Evolutionary conservation across 1,140 invertebrate genomes (phyloP).

Genomic region (Leptonema lineaticorne): DNA sequence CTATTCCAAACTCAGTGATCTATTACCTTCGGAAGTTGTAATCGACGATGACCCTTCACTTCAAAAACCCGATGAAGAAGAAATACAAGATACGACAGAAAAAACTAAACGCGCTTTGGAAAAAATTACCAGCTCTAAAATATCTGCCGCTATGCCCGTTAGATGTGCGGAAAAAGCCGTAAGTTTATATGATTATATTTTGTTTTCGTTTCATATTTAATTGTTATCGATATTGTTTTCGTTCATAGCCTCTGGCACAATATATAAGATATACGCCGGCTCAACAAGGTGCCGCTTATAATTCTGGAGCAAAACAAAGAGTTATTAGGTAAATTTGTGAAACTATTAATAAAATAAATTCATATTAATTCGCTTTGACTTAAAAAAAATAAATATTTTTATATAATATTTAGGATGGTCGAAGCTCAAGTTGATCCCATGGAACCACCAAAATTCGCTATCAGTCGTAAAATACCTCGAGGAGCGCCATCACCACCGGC

Average conservation of each 20-base stretch:
- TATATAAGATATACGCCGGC: slow-evolving; percentile 98
- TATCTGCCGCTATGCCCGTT: slow-evolving; percentile 92
- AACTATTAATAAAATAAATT: not conserved
- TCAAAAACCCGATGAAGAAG: slow-evolving; percentile 83
- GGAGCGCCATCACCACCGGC: slow-evolving; percentile 98
- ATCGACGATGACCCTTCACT: slow-evolving; percentile 88
- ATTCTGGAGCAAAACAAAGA: slow-evolving; percentile 96
- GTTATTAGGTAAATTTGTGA: slow-evolving; percentile 72
- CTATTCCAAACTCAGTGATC: slow-evolving; percentile 92
- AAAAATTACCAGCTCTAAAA: slow-evolving; percentile 85
- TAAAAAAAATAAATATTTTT: slow-evolving; percentile 9
- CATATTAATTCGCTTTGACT: not conserved
- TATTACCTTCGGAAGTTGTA: slow-evolving; percentile 90
- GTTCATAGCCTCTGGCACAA: slow-evolving; percentile 76
- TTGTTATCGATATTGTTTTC: slow-evolving; percentile 1
- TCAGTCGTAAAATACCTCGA: slow-evolving; percentile 94
- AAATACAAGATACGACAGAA: slow-evolving; percentile 84
- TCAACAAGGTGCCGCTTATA: slow-evolving; percentile 92
- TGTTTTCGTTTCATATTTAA: slow-evolving; percentile 1
- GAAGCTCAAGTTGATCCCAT: slow-evolving; percentile 85
- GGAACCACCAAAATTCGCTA: slow-evolving; percentile 97
- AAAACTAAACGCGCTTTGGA: slow-evolving; percentile 80
- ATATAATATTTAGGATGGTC: slow-evolving; percentile 49
- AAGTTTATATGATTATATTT: not conserved
- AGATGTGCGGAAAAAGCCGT: slow-evolving; percentile 71